Evolutionary conservation across 2,888 invertebrate genomes (phyloP).

Genomic region (Xylota sylvarum): DNA sequence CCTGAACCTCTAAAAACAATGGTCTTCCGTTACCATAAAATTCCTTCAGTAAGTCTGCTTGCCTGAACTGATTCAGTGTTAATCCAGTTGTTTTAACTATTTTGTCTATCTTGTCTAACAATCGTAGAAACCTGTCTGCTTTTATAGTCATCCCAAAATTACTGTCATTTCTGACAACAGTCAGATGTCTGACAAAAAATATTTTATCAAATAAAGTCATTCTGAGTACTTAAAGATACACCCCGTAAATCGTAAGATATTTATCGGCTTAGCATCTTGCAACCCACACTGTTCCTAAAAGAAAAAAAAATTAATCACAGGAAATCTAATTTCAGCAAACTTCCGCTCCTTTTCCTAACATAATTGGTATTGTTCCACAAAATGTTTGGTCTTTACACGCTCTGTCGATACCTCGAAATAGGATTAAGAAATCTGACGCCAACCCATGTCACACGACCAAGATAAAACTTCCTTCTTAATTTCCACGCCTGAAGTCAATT

Average conservation of each 20-base stretch:
- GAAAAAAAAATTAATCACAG: not conserved
- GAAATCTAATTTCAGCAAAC: not conserved
- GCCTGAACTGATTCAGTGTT: too few species aligned
- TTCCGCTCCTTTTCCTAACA: not conserved
- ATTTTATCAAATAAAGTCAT: too few species aligned
- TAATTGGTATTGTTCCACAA: not conserved
- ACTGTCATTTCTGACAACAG: too few species aligned
- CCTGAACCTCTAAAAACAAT: too few species aligned
- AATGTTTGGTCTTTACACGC: not conserved
- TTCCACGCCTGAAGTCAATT: constrained; percentile 6
- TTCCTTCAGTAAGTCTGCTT: too few species aligned
- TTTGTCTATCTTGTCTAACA: too few species aligned
- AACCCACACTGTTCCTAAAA: not conserved
- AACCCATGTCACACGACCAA: constrained; percentile 4
- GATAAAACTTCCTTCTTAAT: constrained; percentile 9
- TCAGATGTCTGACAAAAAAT: too few species aligned
- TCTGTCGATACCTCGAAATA: not conserved
- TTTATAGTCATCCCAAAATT: too few species aligned
- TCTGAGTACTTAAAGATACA: too few species aligned
- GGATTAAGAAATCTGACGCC: not conserved
- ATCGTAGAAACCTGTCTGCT: too few species aligned
- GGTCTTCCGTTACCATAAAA: too few species aligned
- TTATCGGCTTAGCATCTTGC: not conserved
- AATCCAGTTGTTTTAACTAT: too few species aligned
- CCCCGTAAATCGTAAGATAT: not conserved